These are phyloP conservation scores for Paracentrotus lividus DNA, from an alignment of 53 echinoderm and acorn worm species.

Conservation along the genomic window DNA sequence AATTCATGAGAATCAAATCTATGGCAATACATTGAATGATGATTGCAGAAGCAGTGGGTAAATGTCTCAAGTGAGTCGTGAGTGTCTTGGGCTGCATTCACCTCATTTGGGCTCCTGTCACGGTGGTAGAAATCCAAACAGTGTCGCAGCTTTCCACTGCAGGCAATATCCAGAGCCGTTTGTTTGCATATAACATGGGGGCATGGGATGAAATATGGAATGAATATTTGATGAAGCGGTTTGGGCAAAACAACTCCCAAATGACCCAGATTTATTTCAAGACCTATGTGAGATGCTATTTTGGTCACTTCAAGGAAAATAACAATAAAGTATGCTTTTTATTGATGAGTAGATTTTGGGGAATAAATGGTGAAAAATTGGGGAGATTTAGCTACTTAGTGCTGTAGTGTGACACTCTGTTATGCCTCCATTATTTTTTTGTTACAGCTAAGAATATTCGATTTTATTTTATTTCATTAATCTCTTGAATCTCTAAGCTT, in stretches of 20 bases:
- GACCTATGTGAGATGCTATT: background rate
- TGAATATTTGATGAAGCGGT: constrained; percentile 51
- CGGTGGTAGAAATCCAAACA: background rate
- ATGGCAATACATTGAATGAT: background rate
- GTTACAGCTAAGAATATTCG: no score
- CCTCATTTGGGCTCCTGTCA: constrained; percentile 6
- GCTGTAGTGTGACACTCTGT: no score
- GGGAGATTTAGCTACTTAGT: no score
- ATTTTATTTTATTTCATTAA: no score
- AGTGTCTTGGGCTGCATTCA: background rate
- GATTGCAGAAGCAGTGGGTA: background rate
- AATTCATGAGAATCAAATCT: background rate
- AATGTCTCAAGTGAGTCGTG: background rate
- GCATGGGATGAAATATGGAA: constrained; percentile 35
- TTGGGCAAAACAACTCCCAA: background rate
- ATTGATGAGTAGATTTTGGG: background rate
- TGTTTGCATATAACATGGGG: constrained; percentile 15
- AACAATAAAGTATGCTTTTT: no score
- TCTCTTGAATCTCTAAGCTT: no score
- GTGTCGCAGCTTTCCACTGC: constrained; percentile 3
- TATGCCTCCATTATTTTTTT: no score
- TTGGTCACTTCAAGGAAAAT: background rate
- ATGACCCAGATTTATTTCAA: constrained; percentile 53
- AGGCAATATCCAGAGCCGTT: constrained; percentile 31
- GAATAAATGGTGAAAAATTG: no score